phyloP scores from a whole-genome alignment of 2,888 invertebrate species.

The Chrysina gloriosa region DNA sequence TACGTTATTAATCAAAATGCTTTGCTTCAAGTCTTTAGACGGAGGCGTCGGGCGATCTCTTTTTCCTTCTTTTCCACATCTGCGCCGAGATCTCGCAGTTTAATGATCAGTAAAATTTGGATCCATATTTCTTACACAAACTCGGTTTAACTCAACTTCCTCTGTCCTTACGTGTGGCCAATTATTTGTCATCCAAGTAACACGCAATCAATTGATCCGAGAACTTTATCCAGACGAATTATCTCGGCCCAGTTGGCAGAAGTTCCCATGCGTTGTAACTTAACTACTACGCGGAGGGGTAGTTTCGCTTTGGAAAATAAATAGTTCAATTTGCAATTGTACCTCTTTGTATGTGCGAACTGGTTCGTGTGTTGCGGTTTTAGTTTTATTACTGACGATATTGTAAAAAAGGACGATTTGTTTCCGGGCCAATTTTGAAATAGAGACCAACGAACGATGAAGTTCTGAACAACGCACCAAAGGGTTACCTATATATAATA shows the following conservation, averaged over 20 bases:
- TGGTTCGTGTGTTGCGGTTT: not conserved
- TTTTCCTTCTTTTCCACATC: not conserved
- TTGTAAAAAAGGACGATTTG: no score
- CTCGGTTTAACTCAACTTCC: conserved; percentile 7
- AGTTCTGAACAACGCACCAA: no score
- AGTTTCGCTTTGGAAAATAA: not conserved
- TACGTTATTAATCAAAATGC: not conserved
- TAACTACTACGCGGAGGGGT: not conserved
- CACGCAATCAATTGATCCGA: conserved; percentile 26
- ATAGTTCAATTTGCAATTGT: conserved; percentile 10
- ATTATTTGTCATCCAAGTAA: conserved; percentile 28
- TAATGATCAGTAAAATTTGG: conserved; percentile 13
- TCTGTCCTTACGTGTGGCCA: conserved; percentile 3
- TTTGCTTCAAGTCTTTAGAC: no score
- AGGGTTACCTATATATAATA: no score
- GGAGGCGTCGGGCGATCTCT: not conserved
- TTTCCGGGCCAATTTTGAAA: no score
- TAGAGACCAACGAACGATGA: no score
- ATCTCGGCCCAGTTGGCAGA: not conserved
- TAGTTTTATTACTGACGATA: not conserved
- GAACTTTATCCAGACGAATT: conserved; percentile 27
- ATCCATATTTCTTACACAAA: conserved; percentile 14
- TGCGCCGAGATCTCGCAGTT: not conserved
- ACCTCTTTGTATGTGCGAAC: not conserved
- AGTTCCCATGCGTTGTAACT: conserved; percentile 3